Conservation (phyloP, 2,113 vertebrate species). For the Ailurus styani region DNA sequence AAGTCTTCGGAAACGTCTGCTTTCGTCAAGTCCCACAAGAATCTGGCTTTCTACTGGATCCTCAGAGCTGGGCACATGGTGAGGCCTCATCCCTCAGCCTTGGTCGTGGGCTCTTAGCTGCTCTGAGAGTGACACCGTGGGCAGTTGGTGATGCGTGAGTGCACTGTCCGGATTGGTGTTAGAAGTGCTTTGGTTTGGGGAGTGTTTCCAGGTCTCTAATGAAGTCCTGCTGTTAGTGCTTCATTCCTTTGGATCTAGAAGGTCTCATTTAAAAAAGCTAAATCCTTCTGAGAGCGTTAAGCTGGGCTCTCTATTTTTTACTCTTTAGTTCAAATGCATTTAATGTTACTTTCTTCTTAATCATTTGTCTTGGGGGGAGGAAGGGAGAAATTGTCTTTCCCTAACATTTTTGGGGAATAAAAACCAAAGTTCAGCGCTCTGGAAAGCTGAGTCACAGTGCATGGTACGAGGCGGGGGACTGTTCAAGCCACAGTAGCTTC, state of each 20-base stretch:
- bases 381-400: neutral
- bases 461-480: neutral
- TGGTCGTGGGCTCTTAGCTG: fast-evolving
- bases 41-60: constrained; percentile 97
- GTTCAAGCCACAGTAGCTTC: neutral
- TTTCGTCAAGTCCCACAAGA: constrained; percentile 91
- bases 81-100: constrained; percentile 41
- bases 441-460: neutral
- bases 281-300: neutral
- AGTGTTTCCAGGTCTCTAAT: neutral
- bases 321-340: neutral
- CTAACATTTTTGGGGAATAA: neutral
- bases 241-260: neutral
- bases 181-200: neutral
- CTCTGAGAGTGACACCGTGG: neutral
- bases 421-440: neutral
- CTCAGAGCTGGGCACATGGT: constrained; percentile 98
- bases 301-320: neutral
- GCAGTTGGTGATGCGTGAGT: fast-evolving
- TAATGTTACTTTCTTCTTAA: neutral
- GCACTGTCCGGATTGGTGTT: neutral
- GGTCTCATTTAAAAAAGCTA: neutral
- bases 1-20: constrained; percentile 85
- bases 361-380: neutral
- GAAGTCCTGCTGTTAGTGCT: neutral